Percentiles rank a stretch among this genome's conserved stretches.
These are phyloP conservation scores for Cololabis saira DNA, from an alignment of 2,113 vertebrate species.

Conservation along the genomic window DNA sequence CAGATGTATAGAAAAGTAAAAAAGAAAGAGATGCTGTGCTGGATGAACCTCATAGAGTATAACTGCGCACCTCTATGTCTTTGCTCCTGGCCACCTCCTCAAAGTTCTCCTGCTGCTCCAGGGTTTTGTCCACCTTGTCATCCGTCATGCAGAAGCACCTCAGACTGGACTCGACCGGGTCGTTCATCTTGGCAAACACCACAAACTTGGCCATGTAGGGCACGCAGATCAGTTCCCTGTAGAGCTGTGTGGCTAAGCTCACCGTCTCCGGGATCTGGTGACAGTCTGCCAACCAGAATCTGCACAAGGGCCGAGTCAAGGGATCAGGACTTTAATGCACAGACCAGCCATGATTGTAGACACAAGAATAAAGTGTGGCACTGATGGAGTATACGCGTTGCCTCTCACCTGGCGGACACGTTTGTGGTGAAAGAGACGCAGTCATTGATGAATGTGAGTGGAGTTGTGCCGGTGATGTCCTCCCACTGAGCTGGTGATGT, in stretches of 20 bases:
- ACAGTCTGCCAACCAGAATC: slow-evolving; percentile 99
- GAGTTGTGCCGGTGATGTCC: slow-evolving; percentile 98
- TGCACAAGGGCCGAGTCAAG: slow-evolving; percentile 25
- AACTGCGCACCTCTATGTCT: slow-evolving; percentile 93
- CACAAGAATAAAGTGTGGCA: neutral
- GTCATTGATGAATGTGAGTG: slow-evolving; percentile 92
- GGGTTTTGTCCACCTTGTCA: slow-evolving; percentile 98
- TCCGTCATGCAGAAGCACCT: slow-evolving; percentile 99
- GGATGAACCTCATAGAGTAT: neutral
- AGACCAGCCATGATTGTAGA: neutral
- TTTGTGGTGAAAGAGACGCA: slow-evolving; percentile 98
- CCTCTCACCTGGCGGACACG: slow-evolving; percentile 86
- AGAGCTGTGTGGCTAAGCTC: slow-evolving; percentile 92
- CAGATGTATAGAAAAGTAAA: neutral
- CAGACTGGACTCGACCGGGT: slow-evolving; percentile 92
- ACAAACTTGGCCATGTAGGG: slow-evolving; percentile 99
- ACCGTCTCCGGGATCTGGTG: slow-evolving; percentile 97
- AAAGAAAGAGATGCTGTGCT: neutral
- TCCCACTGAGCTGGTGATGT: slow-evolving; percentile 99
- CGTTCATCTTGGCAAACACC: slow-evolving; percentile 98
- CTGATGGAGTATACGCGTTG: too few species aligned
- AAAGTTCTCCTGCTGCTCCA: slow-evolving; percentile 99
- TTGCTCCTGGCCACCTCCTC: slow-evolving; percentile 99
- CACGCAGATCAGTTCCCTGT: slow-evolving; percentile 96
- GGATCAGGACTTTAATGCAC: neutral